phyloP scores from a whole-genome alignment of 2,113 vertebrate genomes.

The Cephalopholis sonnerati region DNA sequence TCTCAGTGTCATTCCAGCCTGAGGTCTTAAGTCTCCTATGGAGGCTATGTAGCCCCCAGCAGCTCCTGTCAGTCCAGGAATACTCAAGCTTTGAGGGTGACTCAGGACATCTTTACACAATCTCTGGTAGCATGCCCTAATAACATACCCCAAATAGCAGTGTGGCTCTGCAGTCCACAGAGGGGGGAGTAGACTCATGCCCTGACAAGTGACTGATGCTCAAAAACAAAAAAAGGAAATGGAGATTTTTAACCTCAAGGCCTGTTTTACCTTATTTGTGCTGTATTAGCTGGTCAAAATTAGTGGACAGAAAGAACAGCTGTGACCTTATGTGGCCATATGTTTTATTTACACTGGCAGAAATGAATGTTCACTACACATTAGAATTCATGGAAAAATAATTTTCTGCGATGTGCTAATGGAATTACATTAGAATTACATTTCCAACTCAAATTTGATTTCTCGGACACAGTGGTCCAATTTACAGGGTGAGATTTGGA shows the following conservation, averaged over 20 bases:
- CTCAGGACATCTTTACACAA: constrained; percentile 45
- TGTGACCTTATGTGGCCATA: constrained; percentile 1
- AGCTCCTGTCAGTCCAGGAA: constrained; percentile 38
- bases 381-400: not conserved
- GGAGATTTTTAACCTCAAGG: constrained; percentile 13
- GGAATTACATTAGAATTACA: not conserved
- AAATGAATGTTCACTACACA: not conserved
- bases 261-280: constrained; percentile 29
- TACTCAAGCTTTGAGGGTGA: constrained; percentile 51
- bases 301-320: constrained; percentile 35
- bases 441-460: not conserved
- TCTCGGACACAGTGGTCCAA: not conserved
- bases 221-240: constrained; percentile 19
- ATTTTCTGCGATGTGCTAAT: not conserved
- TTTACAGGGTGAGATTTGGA: not conserved
- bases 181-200: constrained; percentile 25
- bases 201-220: constrained; percentile 53
- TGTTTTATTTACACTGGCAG: constrained; percentile 2
- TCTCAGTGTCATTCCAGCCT: constrained; percentile 31
- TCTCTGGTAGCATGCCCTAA: constrained; percentile 29
- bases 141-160: constrained; percentile 58
- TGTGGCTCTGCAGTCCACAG: constrained; percentile 38
- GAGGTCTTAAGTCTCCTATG: constrained; percentile 1
- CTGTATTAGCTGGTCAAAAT: constrained; percentile 36
- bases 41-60: constrained; percentile 13